Conservation (phyloP, 2,797 vertebrate species). For the Ctenopoma multispine region DNA sequence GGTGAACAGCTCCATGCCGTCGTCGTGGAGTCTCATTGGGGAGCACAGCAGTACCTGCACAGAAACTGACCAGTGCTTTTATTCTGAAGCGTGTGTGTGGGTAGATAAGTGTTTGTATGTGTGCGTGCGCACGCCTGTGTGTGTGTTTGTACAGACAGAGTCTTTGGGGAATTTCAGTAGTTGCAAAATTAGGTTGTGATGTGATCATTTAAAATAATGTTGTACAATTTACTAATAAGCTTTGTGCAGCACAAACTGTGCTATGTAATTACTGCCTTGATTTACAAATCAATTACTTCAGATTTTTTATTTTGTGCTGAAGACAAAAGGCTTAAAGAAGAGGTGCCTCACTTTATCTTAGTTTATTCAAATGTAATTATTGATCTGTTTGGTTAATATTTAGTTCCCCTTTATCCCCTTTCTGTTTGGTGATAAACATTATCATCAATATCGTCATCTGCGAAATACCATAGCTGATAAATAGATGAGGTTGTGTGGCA, state of each 20-base stretch:
- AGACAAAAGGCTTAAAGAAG: background rate
- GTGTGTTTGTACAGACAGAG: background rate
- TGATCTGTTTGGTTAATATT: conserved; percentile 37
- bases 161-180: conserved; percentile 15
- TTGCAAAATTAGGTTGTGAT: conserved; percentile 52
- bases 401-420: background rate
- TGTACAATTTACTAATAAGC: background rate
- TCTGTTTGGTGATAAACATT: background rate
- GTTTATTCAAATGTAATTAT: conserved; percentile 5
- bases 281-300: background rate
- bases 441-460: background rate
- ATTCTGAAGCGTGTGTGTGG: conserved; percentile 39
- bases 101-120: conserved; percentile 13
- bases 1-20: conserved; percentile 74
- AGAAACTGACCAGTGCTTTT: conserved; percentile 55
- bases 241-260: background rate
- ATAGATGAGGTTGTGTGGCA: too few species aligned
- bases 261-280: background rate
- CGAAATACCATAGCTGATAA: background rate
- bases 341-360: background rate
- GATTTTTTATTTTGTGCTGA: background rate
- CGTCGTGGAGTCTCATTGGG: conserved; percentile 34
- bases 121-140: conserved; percentile 20
- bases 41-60: conserved; percentile 20
- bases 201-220: background rate